Evolutionary conservation across 2,113 vertebrate species (phyloP).

Genomic region (Physeter macrocephalus): DNA sequence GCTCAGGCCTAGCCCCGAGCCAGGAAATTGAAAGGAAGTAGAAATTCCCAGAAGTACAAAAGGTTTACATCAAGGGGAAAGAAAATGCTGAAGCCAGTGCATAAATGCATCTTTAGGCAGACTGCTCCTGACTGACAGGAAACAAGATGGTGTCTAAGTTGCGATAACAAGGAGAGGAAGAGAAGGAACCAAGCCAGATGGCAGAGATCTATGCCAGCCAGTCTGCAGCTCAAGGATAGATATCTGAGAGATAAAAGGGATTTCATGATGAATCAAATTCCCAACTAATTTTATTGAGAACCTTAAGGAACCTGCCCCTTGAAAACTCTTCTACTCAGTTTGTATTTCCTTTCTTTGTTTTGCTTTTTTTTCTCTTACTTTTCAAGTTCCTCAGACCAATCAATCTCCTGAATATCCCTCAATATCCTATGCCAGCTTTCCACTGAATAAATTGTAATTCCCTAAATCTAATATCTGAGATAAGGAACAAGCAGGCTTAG

Average conservation of each 20-base stretch:
- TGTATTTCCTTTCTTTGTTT: neutral
- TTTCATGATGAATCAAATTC: constrained; percentile 21
- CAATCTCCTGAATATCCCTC: constrained; percentile 13
- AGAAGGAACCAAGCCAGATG: constrained; percentile 24
- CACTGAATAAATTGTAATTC: neutral
- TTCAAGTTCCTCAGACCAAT: neutral
- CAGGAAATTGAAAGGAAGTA: neutral
- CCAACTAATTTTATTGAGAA: constrained; percentile 15
- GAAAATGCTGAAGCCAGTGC: neutral
- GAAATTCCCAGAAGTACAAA: neutral
- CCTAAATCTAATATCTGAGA: constrained; percentile 14
- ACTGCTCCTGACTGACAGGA: neutral
- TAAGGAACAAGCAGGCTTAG: neutral
- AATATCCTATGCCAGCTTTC: neutral
- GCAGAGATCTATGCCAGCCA: neutral
- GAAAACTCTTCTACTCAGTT: neutral
- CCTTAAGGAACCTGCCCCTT: neutral
- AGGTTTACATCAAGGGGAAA: neutral
- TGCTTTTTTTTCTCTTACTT: neutral
- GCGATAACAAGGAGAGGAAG: neutral
- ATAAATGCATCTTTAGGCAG: neutral
- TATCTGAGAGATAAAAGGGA: neutral
- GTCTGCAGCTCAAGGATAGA: neutral
- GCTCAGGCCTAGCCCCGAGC: neutral
- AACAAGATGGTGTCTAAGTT: neutral